A percentile compares a stretch with the other conserved stretches of the same genome.
These are phyloP conservation scores for Caenorhabditis macrosperma DNA, from an alignment of 2,888 invertebrate genomes.

Conservation along the genomic window DNA sequence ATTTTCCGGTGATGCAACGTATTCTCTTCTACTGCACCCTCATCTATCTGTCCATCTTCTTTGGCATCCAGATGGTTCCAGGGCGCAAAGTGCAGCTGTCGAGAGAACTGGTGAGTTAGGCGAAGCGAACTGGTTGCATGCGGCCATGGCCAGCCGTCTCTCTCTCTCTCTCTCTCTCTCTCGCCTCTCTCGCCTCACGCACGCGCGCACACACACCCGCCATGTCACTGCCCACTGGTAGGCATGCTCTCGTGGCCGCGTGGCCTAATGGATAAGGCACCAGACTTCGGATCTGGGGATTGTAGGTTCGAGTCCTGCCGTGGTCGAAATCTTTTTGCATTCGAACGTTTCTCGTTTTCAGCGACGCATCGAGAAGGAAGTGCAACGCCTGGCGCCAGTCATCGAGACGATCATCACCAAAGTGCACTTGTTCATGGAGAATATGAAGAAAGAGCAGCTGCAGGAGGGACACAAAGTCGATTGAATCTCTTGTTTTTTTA, in stretches of 20 bases:
- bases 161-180: no score
- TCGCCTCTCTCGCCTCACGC: neutral
- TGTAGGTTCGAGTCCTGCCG: slow-evolving; percentile 70
- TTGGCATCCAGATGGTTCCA: slow-evolving; percentile 27
- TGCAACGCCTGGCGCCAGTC: slow-evolving; percentile 39
- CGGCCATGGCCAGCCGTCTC: neutral
- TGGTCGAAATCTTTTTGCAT: slow-evolving; percentile 57
- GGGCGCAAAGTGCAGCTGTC: slow-evolving; percentile 14
- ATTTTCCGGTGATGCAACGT: slow-evolving; percentile 37
- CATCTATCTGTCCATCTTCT: slow-evolving; percentile 28
- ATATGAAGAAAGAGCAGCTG: slow-evolving; percentile 1
- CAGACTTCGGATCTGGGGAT: slow-evolving; percentile 72
- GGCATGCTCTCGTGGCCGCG: slow-evolving; percentile 59
- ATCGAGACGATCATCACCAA: slow-evolving; percentile 26
- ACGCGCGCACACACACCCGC: neutral
- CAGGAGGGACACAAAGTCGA: neutral
- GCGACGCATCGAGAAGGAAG: slow-evolving; percentile 35
- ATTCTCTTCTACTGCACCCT: slow-evolving; percentile 36
- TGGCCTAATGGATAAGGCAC: slow-evolving; percentile 74
- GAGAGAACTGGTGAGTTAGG: slow-evolving; percentile 34
- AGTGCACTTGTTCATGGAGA: slow-evolving; percentile 42
- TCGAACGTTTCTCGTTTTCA: slow-evolving; percentile 16
- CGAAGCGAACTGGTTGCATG: neutral
- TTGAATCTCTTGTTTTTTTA: neutral
- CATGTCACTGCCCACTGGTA: neutral